These are phyloP conservation scores for Cheilosia soror DNA, from an alignment of 2,888 invertebrate genomes.

Conservation along the genomic window DNA sequence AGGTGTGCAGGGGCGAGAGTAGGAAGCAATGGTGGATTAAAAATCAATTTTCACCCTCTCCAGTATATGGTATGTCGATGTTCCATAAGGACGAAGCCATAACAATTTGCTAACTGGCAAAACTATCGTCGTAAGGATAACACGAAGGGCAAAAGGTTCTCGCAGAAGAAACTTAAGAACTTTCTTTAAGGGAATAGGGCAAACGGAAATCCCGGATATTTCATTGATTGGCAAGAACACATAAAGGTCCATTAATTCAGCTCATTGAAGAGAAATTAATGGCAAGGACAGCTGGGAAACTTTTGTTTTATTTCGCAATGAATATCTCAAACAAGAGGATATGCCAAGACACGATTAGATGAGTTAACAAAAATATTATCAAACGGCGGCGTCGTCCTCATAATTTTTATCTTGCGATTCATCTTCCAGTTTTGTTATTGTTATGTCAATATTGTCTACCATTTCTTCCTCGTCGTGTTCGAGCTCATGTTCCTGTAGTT, in stretches of 20 bases:
- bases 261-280: conserved; percentile 35
- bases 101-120: conserved; percentile 62
- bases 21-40: conserved; percentile 36
- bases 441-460: conserved; percentile 41
- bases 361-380: conserved; percentile 32
- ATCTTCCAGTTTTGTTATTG: conserved; percentile 30
- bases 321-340: conserved; percentile 14
- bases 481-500: neutral
- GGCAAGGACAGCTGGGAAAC: conserved; percentile 4
- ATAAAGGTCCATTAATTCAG: conserved; percentile 23
- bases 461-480: conserved; percentile 11
- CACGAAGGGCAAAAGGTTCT: neutral
- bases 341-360: neutral
- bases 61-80: conserved; percentile 20
- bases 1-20: neutral
- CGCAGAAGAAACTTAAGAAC: neutral
- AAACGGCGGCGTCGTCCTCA: conserved; percentile 46
- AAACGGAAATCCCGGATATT: conserved; percentile 45
- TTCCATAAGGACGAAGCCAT: conserved; percentile 45
- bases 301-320: conserved; percentile 48
- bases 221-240: conserved; percentile 31
- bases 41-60: conserved; percentile 59
- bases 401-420: conserved; percentile 35
- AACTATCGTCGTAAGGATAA: conserved; percentile 49
- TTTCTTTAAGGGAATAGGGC: neutral